Conservation (phyloP, 2,113 vertebrate genomes). For the Promerops cafer region DNA sequence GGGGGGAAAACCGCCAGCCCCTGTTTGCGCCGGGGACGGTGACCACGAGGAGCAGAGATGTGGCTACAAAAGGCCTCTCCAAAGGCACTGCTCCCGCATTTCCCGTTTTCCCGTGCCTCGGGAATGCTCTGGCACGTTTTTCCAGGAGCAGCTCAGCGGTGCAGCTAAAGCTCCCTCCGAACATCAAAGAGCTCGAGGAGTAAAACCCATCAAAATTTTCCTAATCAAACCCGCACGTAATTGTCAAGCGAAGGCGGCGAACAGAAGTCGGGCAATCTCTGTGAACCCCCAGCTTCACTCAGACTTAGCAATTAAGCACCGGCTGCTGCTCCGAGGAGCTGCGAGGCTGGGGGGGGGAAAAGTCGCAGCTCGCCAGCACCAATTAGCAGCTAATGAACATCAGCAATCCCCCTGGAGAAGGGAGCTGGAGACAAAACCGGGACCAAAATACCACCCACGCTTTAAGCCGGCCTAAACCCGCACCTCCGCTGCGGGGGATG, state of each 20-base stretch:
- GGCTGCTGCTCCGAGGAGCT: slow-evolving; percentile 19
- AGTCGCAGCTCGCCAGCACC: slow-evolving; percentile 38
- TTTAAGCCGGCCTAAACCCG: neutral
- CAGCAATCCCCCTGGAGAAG: neutral
- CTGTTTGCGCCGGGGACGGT: neutral
- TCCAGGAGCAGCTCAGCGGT: neutral
- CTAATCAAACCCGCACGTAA: slow-evolving; percentile 54
- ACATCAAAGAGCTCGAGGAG: slow-evolving; percentile 50
- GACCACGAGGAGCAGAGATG: neutral
- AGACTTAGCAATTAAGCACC: slow-evolving; percentile 52
- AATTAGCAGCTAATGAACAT: slow-evolving; percentile 63
- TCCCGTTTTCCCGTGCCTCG: neutral
- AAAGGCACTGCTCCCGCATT: neutral
- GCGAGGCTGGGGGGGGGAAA: neutral
- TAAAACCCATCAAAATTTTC: slow-evolving; percentile 55
- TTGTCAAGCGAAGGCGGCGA: slow-evolving; percentile 49
- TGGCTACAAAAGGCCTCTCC: neutral
- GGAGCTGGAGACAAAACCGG: neutral
- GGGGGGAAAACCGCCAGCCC: neutral
- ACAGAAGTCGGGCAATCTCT: neutral
- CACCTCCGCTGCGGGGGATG: neutral
- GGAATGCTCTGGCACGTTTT: neutral
- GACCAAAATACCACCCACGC: neutral
- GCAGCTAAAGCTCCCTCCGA: slow-evolving; percentile 3
- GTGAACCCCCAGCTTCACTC: slow-evolving; percentile 43